Conservation (phyloP, 1,140 invertebrate genomes). For the Procambarus clarkii region DNA sequence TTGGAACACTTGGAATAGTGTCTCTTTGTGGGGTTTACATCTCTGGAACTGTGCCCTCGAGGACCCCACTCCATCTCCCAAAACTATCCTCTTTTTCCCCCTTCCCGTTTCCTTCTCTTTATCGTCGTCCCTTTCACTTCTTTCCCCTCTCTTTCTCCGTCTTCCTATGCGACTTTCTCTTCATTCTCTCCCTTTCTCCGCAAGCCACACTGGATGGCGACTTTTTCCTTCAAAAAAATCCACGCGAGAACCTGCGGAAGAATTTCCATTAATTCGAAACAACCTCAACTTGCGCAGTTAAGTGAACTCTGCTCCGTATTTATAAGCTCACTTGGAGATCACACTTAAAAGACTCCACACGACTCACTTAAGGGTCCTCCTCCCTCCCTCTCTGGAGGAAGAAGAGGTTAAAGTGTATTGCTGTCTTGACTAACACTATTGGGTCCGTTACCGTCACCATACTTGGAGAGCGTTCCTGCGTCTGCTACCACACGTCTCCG, state of each 20-base stretch:
- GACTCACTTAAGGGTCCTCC: background rate
- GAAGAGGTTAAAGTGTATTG: too few relatives aligned
- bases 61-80: too few relatives aligned
- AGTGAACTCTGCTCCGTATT: background rate
- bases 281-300: slow-evolving; percentile 7
- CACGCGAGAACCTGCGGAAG: background rate
- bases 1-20: too few relatives aligned
- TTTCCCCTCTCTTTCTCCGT: too few relatives aligned
- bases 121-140: background rate
- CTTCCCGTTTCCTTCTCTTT: background rate
- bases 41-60: too few relatives aligned
- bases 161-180: background rate
- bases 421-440: too few relatives aligned
- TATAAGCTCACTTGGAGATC: background rate
- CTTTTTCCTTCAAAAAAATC: background rate
- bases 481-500: too few relatives aligned
- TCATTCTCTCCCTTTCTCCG: background rate
- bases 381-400: too few relatives aligned
- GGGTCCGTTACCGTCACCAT: too few relatives aligned
- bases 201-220: background rate
- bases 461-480: too few relatives aligned
- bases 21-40: too few relatives aligned
- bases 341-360: background rate
- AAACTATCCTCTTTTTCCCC: background rate
- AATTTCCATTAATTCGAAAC: slow-evolving; percentile 16